Base-by-base conservation (phyloP, 2,888 invertebrate genomes). In the Nymphalis urticae region DNA sequence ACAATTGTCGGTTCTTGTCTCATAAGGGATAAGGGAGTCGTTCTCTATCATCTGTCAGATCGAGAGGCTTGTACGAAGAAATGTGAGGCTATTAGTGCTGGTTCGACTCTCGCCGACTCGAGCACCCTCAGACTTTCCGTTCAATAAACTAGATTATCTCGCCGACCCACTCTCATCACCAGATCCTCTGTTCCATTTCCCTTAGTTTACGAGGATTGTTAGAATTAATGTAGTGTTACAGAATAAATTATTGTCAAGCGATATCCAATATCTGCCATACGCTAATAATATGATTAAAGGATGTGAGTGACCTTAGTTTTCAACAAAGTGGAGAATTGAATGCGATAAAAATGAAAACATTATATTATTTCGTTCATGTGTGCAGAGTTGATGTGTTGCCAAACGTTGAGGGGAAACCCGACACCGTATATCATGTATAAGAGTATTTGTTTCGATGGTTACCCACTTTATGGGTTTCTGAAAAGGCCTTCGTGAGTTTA, bases 61-160 rank as follows among this genome's bases (percentile, higher is more conserved):
- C 77, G 76, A 89, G 87, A 82, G 85, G 84, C 80, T 80, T 82
- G 83, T 80, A 80, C 76, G 81, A 85, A 89, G 87, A 89, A 87
- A 87, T 88, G 87, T 82, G 85, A 79, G 80, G 86, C 86, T 88
- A 88, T 89, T 90, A 85, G 84, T 82, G 81, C 80, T 83, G 78
- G 82, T 82, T 82, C 79, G 76, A 64, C 72, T 66, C 72, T 78
- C 76, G 76, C 75, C 75, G 76, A 75, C 75, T 85, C 78, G 78
- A 87, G 85, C 76, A 79, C 87, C 82, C 86, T 86, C 78, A 76
- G 75, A 74, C 76, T 77, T 77, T 76, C 70, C 80, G 76, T 76
- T 77, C 80, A 80, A 81, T 84, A 84, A 88, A 89, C 88, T 85
- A 88, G 84, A 89, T 88, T 88, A 89, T 84, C 84, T 82, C 76